Evolutionary conservation across 1,140 invertebrate genomes (phyloP).

Genomic region (Drosophila nebulosa): DNA sequence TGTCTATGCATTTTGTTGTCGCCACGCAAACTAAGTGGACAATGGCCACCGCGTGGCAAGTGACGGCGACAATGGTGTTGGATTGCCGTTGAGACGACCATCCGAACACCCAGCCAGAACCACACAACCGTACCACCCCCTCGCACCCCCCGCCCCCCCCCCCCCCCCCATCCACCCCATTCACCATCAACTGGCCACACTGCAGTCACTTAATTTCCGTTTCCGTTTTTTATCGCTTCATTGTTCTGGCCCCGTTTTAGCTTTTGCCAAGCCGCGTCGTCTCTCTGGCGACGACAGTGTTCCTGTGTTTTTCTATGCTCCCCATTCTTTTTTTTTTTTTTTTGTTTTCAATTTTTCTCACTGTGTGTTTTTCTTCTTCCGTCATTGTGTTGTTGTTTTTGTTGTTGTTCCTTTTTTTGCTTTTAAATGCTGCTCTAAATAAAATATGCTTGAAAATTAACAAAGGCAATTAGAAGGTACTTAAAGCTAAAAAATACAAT

Average conservation of each 20-base stretch:
- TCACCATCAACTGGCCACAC: slow-evolving; percentile 14
- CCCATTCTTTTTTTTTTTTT: neutral
- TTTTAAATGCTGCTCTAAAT: slow-evolving; percentile 33
- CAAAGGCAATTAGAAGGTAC: slow-evolving; percentile 64
- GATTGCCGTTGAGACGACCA: slow-evolving; percentile 1
- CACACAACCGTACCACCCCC: too few relatives aligned
- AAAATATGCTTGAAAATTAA: slow-evolving; percentile 64
- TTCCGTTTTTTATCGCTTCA: slow-evolving; percentile 70
- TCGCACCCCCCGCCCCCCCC: too few relatives aligned
- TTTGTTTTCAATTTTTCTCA: slow-evolving; percentile 34
- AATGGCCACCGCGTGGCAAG: slow-evolving; percentile 54
- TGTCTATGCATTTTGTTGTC: slow-evolving; percentile 17
- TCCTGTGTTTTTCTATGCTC: neutral
- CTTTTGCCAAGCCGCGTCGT: slow-evolving; percentile 1
- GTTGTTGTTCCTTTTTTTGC: neutral
- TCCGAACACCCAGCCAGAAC: neutral
- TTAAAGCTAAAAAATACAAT: slow-evolving; percentile 44
- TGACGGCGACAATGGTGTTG: slow-evolving; percentile 60
- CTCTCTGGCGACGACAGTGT: neutral
- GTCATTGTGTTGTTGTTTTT: neutral
- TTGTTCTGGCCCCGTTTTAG: slow-evolving; percentile 37
- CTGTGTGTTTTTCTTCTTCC: neutral
- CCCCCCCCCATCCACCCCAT: too few relatives aligned
- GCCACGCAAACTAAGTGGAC: slow-evolving; percentile 56
- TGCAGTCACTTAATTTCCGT: slow-evolving; percentile 70